A percentile compares a stretch with the other conserved stretches of the same genome.
Conservation (phyloP, 2,113 vertebrate species). For the Hemibagrus wyckioides region DNA sequence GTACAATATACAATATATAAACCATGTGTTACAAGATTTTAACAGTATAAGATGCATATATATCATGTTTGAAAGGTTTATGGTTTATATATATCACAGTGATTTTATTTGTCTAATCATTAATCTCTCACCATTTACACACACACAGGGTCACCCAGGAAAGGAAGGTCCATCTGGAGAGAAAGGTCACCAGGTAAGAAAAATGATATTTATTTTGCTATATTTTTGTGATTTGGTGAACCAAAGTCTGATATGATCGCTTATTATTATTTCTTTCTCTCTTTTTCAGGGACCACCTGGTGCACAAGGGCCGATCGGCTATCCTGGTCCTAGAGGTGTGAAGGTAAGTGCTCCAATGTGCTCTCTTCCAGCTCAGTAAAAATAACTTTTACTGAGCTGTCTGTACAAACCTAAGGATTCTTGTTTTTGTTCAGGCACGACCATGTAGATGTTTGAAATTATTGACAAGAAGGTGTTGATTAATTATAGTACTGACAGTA, state of each 20-base stretch:
- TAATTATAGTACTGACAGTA: not conserved
- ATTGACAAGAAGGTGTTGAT: not conserved
- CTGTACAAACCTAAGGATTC: not conserved
- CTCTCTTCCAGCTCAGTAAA: not conserved
- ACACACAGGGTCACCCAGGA: conserved; percentile 90
- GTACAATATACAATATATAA: no score
- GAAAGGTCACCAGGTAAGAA: conserved; percentile 86
- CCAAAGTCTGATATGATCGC: not conserved
- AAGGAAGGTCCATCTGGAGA: conserved; percentile 95
- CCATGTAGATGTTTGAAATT: not conserved
- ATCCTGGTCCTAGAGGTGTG: conserved; percentile 91
- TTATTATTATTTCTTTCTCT: not conserved
- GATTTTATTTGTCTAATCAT: conserved; percentile 56
- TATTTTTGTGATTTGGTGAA: conserved; percentile 1
- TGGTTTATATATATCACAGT: conserved; percentile 55
- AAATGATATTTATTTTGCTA: not conserved
- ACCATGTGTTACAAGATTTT: not conserved
- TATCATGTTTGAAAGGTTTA: not conserved
- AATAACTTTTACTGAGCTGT: not conserved
- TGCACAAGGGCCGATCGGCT: conserved; percentile 93
- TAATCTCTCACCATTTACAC: conserved; percentile 58
- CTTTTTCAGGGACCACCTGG: conserved; percentile 85
- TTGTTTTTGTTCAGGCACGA: not conserved
- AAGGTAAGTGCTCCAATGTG: conserved; percentile 79
- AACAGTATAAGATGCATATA: not conserved